Base-by-base conservation (phyloP, 2,888 invertebrate genomes). In the Melieria crassipennis region DNA sequence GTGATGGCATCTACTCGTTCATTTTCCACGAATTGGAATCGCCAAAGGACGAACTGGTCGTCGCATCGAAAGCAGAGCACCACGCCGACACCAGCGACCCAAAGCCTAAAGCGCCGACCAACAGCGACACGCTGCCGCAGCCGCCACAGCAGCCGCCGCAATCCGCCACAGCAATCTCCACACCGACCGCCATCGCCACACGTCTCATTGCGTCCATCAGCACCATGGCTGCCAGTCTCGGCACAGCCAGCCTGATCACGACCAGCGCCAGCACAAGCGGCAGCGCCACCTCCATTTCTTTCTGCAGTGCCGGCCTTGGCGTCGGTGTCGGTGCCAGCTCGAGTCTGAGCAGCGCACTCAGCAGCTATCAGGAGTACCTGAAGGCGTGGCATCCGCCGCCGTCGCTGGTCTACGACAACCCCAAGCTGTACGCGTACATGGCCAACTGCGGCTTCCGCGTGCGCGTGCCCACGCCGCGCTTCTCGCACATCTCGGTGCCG, bases 1-100 rank as follows among this genome's bases (percentile, higher is more conserved):
- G 75, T 63, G 78, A 78, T 73, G 78, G 78, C 4, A 78, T 78
- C 46, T 78, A 78, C 67, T 78, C 78, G 0, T 78, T 78, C 50
- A 78, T 78, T 65, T 78, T 78, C 61, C 76, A 78, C 48, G 78
- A 78, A 63, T 42, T 78, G 64, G 78, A 78, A 56, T 55, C 69
- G 9, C 65, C 74, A 13, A 70, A 69, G 48, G 65, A 61, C 3
- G 56, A 62, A 43, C 45, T 64, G 58, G 57, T 57, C n/a, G 48
- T 30, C 30, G 30, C 30, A 30, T 0, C 30, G 30, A 30, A 30
- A 30, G 30, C 30, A 30, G 30, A 30, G 30, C 30, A 30, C 3
- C 30, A 30, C 30, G 30, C 30, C 30, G 30, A 30, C 30, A 30
- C 30, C 30, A 30, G 30, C 30, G 30, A 30, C 3, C 3, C 30